These are phyloP conservation scores for Donacobius atricapilla DNA, from an alignment of 2,113 vertebrate species.

Conservation along the genomic window DNA sequence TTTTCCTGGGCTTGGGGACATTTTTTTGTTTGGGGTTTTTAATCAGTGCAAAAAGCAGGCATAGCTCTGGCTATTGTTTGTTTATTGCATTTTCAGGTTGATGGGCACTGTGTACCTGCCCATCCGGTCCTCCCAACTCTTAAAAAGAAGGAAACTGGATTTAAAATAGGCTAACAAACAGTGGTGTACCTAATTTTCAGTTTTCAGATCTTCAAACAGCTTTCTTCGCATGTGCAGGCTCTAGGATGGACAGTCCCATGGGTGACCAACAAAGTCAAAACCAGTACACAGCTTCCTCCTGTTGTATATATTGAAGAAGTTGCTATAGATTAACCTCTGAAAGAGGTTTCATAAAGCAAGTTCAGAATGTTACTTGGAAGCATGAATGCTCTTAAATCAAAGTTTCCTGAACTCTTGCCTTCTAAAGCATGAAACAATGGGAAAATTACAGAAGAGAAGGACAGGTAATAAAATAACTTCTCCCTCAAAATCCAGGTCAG, in stretches of 20 bases:
- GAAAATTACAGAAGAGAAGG: not conserved
- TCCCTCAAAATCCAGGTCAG: not conserved
- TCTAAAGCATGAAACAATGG: not conserved
- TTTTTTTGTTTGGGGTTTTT: not conserved
- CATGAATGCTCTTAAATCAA: not conserved
- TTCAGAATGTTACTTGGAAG: not conserved
- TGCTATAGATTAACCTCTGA: not conserved
- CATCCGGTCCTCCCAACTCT: not conserved
- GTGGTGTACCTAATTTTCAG: not conserved
- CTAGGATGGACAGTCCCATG: not conserved
- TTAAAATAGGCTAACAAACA: not conserved
- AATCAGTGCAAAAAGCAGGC: not conserved
- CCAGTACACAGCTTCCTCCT: not conserved
- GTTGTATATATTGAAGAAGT: not conserved
- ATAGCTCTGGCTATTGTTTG: not conserved
- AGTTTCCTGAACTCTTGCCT: not conserved
- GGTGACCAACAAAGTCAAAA: not conserved
- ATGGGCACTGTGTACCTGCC: not conserved
- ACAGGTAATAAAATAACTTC: not conserved
- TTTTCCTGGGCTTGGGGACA: fast-evolving
- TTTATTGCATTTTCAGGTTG: not conserved
- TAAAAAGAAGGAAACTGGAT: not conserved
- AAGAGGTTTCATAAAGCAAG: not conserved
- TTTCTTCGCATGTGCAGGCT: not conserved
- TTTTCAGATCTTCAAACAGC: not conserved